These are phyloP conservation scores for Sarcophaga bullata DNA, from an alignment of 1,140 invertebrate genomes.

Conservation along the genomic window DNA sequence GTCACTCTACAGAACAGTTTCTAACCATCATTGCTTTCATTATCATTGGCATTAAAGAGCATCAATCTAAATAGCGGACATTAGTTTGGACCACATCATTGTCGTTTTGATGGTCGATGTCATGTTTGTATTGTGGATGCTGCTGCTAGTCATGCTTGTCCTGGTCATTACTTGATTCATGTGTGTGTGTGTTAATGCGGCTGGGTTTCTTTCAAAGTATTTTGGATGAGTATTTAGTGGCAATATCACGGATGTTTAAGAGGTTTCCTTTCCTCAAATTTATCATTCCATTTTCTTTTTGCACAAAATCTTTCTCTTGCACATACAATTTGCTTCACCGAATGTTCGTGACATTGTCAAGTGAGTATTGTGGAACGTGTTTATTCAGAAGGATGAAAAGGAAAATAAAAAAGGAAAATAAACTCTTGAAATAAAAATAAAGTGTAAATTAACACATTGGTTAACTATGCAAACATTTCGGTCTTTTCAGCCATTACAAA, in stretches of 20 bases:
- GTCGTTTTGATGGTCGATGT: not conserved
- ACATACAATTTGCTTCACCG: not conserved
- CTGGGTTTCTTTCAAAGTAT: not conserved
- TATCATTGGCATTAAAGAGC: constrained; percentile 18
- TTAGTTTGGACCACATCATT: constrained; percentile 29
- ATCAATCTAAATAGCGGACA: constrained; percentile 39
- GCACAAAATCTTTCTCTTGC: not conserved
- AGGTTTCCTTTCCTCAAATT: constrained; percentile 20
- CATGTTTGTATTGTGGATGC: not conserved
- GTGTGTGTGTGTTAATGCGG: not conserved
- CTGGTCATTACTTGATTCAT: not conserved
- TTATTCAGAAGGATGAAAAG: not conserved
- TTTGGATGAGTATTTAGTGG: constrained; percentile 6
- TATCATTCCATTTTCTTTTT: constrained; percentile 1
- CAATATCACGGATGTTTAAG: constrained; percentile 38
- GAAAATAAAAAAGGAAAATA: not conserved
- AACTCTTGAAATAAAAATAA: constrained; percentile 31
- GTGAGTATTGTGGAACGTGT: not conserved
- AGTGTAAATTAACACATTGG: constrained; percentile 39
- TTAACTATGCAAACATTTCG: constrained; percentile 29
- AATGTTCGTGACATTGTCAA: not conserved
- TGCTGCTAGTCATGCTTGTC: not conserved
- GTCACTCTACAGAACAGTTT: not conserved
- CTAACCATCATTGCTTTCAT: not conserved
- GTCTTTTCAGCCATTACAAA: not conserved